These are phyloP conservation scores for Porphyrio hochstetteri DNA, from an alignment of 2,113 vertebrate genomes.

Conservation along the genomic window DNA sequence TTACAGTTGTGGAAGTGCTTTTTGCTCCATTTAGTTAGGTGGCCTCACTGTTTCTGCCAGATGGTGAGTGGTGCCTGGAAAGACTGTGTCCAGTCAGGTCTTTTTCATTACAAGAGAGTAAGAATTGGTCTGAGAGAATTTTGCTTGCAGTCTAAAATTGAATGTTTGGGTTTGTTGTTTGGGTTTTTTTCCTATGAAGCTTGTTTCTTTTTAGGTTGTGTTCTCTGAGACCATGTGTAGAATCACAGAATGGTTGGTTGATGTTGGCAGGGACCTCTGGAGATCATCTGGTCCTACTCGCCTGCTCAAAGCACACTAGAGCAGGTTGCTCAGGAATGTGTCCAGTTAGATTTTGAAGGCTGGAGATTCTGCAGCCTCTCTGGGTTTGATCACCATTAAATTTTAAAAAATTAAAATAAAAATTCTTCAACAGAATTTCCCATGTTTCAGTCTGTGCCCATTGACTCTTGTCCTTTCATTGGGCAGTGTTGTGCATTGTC, in stretches of 20 bases:
- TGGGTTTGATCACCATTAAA: background rate
- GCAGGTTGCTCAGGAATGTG: background rate
- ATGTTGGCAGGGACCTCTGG: background rate
- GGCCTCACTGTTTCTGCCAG: background rate
- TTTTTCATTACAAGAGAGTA: background rate
- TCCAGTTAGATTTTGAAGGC: background rate
- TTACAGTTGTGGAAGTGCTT: background rate
- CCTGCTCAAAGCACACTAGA: background rate
- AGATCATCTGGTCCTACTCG: background rate
- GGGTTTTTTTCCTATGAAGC: rapidly evolving
- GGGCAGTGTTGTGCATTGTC: background rate
- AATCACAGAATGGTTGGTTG: background rate
- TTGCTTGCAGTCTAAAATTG: background rate
- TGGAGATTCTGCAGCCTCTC: background rate
- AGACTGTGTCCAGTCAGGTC: background rate
- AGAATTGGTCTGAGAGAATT: background rate
- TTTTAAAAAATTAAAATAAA: background rate
- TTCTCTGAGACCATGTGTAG: background rate
- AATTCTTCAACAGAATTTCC: background rate
- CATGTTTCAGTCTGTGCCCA: background rate
- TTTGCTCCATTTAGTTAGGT: background rate
- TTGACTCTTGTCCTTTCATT: background rate
- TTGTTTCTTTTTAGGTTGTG: background rate
- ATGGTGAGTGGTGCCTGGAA: background rate
- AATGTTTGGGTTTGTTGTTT: background rate